Evolutionary conservation across 37 sponge, comb jelly and placozoan species (phyloP), one percentile per base, ranked within the genome.

Genomic region (Amphimedon queenslandica): DNA sequence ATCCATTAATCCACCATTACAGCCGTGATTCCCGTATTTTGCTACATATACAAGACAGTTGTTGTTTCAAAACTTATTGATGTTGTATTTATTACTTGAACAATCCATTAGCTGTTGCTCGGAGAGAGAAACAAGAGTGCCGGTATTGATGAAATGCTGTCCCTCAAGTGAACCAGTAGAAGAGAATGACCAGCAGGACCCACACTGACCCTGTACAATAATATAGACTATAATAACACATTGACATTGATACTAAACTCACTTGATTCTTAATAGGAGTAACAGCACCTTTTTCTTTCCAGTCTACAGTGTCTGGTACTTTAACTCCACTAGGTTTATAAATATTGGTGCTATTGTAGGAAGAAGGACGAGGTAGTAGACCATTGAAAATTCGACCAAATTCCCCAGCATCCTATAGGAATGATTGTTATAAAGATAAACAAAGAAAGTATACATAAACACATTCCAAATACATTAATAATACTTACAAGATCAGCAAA

Each of bases 11-110:
- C 88, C 88, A 21, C 88, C 88, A 1, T 78, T 71, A 73, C 88
- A 88, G 6, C 88, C 88, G 68, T 88, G 75, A 69, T 88, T 88
- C 4, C 78, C 78, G 67, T 81, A 87, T 56, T 78, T 58, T 20
- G 77, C 84, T 77, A 20, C 1, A 66, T 65, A 1, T 8, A 13
- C 51, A 47, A 18, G 13, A 18, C 13, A 18, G 13, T 18, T 13
- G 13, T 47, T 47, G 13, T 13, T 18, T 8, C 51, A 47, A 47
- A 8, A 18, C 51, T 18, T 47, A 13, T 8, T 47, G n/a, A n/a
- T n/a, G n/a, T 13, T 47, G 32, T 75, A 74, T 23, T 74, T 58
- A 27, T 35, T 65, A 4, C 47, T 27, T 13, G 74, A 74, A 36
- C 82, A 81, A 27, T 81, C 82, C 1, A 81, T 68, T 18, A 81